Conservation (phyloP, 1,140 invertebrate species). For the Drosophila jambulina region DNA sequence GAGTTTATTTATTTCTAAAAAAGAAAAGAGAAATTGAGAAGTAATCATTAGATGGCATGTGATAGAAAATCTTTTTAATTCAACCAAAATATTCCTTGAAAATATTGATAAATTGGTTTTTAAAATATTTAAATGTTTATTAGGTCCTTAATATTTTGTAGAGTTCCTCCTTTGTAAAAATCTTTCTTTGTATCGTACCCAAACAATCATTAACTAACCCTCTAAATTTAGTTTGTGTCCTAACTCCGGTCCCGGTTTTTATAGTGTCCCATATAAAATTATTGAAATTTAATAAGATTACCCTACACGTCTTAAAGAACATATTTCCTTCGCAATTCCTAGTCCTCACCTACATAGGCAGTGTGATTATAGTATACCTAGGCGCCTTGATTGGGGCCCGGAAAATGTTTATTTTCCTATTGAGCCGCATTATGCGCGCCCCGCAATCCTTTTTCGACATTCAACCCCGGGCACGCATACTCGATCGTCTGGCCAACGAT, state of each 20-base stretch:
- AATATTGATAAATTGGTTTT: background rate
- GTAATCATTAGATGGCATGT: background rate
- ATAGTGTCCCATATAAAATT: conserved; percentile 1
- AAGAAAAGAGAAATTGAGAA: background rate
- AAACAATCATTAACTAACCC: background rate
- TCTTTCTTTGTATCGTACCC: background rate
- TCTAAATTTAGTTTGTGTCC: conserved; percentile 6
- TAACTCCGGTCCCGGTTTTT: conserved; percentile 24
- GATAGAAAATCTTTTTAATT: background rate
- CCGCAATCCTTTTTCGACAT: conserved; percentile 92
- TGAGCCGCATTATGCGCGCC: conserved; percentile 88
- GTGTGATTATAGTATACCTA: conserved; percentile 49
- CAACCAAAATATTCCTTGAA: background rate
- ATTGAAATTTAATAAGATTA: too few relatives aligned
- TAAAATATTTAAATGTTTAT: background rate
- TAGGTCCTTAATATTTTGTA: background rate
- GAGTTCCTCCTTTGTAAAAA: background rate
- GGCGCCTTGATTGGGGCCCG: conserved; percentile 57
- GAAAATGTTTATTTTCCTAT: conserved; percentile 84
- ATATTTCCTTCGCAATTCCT: conserved; percentile 7
- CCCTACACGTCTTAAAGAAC: conserved; percentile 1
- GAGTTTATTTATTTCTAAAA: background rate
- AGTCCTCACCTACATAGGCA: conserved; percentile 59
- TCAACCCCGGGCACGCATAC: conserved; percentile 90
- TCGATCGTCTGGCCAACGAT: conserved; percentile 92